phyloP scores from a whole-genome alignment of 2,113 vertebrate species.

The Phoenicopterus ruber region DNA sequence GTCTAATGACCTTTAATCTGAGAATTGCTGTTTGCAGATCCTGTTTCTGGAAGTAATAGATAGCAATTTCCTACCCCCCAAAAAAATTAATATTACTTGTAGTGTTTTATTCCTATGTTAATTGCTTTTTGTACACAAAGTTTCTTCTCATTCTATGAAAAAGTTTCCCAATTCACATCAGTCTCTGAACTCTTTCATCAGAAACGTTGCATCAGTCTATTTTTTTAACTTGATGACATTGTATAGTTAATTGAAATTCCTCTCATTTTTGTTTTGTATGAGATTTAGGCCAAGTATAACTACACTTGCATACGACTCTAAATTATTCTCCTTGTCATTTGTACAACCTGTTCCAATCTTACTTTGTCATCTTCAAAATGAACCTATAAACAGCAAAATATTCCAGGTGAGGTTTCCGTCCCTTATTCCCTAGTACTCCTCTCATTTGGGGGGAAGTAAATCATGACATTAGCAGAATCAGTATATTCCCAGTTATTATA shows the following conservation, averaged over 20 bases:
- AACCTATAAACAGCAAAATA: background rate
- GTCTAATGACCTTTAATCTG: background rate
- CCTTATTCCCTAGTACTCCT: background rate
- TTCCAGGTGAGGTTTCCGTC: background rate
- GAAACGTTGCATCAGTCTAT: background rate
- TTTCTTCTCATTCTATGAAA: background rate
- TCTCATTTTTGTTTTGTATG: background rate
- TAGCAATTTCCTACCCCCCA: background rate
- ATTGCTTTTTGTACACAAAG: background rate
- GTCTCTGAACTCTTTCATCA: background rate
- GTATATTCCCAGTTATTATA: background rate
- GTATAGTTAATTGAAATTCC: background rate
- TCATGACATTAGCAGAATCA: background rate
- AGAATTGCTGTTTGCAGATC: background rate
- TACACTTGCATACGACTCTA: background rate
- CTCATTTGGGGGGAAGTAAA: background rate
- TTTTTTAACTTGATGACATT: background rate
- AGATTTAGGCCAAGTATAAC: background rate
- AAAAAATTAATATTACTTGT: background rate
- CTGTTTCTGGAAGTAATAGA: background rate
- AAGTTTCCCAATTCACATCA: background rate
- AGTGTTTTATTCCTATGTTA: background rate
- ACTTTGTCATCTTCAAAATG: background rate
- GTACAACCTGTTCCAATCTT: background rate
- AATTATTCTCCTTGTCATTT: background rate